phyloP scores from a whole-genome alignment of 2,888 invertebrate species.

The Lasioglossum malachurum region DNA sequence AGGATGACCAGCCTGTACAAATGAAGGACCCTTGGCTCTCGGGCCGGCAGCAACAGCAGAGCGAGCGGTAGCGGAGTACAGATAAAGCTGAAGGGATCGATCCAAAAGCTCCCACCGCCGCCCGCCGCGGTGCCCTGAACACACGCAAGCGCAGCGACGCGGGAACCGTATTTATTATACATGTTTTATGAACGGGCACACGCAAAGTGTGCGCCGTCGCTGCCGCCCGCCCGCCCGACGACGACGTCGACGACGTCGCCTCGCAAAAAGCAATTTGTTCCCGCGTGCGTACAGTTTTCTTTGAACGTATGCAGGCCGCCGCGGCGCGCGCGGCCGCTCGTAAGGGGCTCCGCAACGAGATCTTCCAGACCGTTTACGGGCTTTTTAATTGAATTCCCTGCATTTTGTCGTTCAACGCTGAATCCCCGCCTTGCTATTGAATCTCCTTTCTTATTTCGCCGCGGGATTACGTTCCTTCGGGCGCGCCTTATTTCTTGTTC shows the following conservation, averaged over 20 bases:
- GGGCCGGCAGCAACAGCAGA: conserved; percentile 27
- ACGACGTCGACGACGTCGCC: conserved; percentile 1
- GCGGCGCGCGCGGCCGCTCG: neutral
- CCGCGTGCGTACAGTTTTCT: conserved; percentile 39
- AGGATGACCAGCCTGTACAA: conserved; percentile 55
- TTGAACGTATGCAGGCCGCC: conserved; percentile 20
- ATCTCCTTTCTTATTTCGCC: conserved; percentile 10
- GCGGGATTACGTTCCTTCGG: neutral
- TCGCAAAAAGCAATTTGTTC: conserved; percentile 52
- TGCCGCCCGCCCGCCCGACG: neutral
- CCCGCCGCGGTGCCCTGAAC: conserved; percentile 30
- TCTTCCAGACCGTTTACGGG: conserved; percentile 4
- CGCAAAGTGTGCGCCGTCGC: conserved; percentile 27
- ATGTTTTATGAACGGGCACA: conserved; percentile 72
- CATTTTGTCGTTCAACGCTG: conserved; percentile 8
- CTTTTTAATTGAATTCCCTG: conserved; percentile 25
- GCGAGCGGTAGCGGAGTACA: conserved; percentile 23
- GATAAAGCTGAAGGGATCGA: conserved; percentile 72
- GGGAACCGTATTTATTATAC: conserved; percentile 74
- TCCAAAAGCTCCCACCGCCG: conserved; percentile 58
- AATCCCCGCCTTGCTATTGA: neutral
- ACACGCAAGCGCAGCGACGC: conserved; percentile 71
- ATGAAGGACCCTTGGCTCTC: conserved; percentile 53
- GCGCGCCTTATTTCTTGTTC: neutral
- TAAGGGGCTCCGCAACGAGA: conserved; percentile 5